phyloP scores from a whole-genome alignment of 2,113 vertebrate genomes.

The Lagopus leucura region DNA sequence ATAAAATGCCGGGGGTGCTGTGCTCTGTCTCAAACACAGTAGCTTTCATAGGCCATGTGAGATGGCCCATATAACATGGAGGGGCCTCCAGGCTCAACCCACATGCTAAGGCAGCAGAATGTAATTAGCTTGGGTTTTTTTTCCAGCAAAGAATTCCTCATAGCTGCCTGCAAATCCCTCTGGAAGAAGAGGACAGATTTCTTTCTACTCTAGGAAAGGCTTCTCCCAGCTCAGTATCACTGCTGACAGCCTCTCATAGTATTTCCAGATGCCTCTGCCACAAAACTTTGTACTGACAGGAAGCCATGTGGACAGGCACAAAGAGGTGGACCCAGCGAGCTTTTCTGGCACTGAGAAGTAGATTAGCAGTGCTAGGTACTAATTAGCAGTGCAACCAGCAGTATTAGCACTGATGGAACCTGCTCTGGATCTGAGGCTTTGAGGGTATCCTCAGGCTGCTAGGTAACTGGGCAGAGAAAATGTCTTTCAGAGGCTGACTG shows the following conservation, averaged over 20 bases:
- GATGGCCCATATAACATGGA: not conserved
- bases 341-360: not conserved
- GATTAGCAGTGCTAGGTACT: not conserved
- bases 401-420: not conserved
- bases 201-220: not conserved
- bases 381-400: not conserved
- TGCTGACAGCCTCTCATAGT: not conserved
- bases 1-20: not conserved
- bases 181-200: not conserved
- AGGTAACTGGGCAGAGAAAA: not conserved
- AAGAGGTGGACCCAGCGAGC: accelerated
- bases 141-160: not conserved
- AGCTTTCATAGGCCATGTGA: not conserved
- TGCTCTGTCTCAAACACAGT: not conserved
- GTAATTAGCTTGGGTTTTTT: not conserved
- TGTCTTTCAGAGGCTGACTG: not conserved
- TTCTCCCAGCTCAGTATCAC: not conserved
- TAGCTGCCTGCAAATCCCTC: not conserved
- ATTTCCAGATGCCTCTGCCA: not conserved
- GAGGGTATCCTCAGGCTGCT: not conserved
- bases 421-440: not conserved
- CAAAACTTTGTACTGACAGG: not conserved
- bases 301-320: not conserved
- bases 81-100: not conserved
- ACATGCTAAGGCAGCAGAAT: not conserved